phyloP scores from a whole-genome alignment of 2,113 vertebrate species.

The Nibea albiflora region DNA sequence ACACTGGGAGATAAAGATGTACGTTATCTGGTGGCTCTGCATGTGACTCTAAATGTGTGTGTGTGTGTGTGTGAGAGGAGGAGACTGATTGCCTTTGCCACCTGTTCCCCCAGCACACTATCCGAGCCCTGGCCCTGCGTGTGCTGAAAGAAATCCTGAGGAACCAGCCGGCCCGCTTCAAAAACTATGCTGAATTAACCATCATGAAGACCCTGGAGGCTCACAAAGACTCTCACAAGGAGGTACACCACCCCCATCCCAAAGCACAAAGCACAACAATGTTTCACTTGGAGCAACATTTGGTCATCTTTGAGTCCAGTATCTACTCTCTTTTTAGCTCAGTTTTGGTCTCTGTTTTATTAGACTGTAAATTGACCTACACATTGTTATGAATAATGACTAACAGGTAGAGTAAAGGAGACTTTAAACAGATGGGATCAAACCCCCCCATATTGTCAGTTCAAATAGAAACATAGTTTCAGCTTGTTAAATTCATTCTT shows the following conservation, averaged over 20 bases:
- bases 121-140: slow-evolving; percentile 92
- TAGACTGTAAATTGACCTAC: too few relatives aligned
- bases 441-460: too few relatives aligned
- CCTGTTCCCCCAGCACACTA: slow-evolving; percentile 88
- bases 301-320: background rate
- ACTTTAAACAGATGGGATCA: too few relatives aligned
- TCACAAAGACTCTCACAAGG: slow-evolving; percentile 98
- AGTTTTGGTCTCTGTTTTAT: too few relatives aligned
- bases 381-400: too few relatives aligned
- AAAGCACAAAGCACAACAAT: background rate
- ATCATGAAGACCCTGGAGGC: slow-evolving; percentile 99
- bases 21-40: slow-evolving; percentile 19
- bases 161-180: slow-evolving; percentile 97
- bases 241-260: slow-evolving; percentile 81
- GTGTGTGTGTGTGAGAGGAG: background rate
- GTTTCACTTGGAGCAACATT: too few relatives aligned
- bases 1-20: slow-evolving; percentile 98
- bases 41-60: background rate
- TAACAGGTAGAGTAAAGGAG: too few relatives aligned
- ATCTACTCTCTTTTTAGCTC: too few relatives aligned
- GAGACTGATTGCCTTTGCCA: too few relatives aligned
- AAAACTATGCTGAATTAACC: slow-evolving; percentile 97
- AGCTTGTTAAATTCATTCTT: too few relatives aligned
- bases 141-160: slow-evolving; percentile 97
- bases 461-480: too few relatives aligned